phyloP scores from a whole-genome alignment of 2,113 vertebrate genomes.

The Cheilinus undulatus region DNA sequence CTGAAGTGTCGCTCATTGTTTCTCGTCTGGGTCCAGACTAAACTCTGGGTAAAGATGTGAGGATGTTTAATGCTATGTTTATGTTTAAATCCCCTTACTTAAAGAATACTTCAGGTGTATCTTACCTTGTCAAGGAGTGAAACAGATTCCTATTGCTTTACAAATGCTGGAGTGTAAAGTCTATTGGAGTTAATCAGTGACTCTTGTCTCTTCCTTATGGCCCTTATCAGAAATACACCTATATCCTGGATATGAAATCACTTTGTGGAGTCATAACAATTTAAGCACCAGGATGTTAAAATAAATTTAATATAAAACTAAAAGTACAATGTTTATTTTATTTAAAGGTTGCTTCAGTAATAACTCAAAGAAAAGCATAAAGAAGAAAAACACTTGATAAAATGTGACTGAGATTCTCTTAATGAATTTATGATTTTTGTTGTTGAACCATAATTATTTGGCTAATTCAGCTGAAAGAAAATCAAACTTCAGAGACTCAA shows the following conservation, averaged over 20 bases:
- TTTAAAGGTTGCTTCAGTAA: no score
- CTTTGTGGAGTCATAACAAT: no score
- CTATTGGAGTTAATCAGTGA: constrained; percentile 75
- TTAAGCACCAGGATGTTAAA: no score
- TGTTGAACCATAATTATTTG: no score
- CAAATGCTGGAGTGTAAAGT: constrained; percentile 63
- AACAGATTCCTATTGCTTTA: background rate
- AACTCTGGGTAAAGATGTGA: background rate
- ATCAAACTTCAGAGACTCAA: no score
- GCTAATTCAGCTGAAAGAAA: no score
- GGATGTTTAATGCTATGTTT: background rate
- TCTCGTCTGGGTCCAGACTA: background rate
- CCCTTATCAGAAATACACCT: constrained; percentile 26
- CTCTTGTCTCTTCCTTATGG: constrained; percentile 73
- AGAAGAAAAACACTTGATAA: no score
- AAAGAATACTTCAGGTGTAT: background rate
- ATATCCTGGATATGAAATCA: background rate
- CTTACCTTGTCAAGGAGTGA: constrained; percentile 40
- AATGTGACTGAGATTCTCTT: no score
- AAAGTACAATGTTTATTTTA: no score
- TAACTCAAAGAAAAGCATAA: no score
- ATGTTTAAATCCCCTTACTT: background rate
- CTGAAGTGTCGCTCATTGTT: constrained; percentile 71
- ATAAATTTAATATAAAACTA: no score
- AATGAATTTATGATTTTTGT: no score